A percentile compares a stretch with the other conserved stretches of the same genome.
Conservation (phyloP, 2,113 vertebrate species). For the Otolemur garnettii region DNA sequence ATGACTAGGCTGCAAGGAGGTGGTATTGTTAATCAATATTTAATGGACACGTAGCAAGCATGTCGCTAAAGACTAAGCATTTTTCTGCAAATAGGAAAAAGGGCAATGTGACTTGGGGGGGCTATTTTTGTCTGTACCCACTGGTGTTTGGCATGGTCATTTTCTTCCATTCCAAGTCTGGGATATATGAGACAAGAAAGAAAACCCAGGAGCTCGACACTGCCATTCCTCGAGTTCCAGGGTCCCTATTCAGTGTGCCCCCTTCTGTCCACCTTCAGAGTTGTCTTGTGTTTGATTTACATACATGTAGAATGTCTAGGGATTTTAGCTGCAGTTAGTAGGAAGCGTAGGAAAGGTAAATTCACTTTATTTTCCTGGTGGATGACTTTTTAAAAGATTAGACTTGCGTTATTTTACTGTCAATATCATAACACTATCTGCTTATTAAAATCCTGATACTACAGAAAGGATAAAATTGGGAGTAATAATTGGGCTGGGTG, state of each 20-base stretch:
- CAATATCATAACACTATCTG: slow-evolving; percentile 1
- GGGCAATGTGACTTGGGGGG: not conserved
- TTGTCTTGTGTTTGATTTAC: not conserved
- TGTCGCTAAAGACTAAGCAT: not conserved
- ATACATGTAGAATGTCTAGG: not conserved
- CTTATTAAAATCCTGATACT: not conserved
- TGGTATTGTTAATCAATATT: not conserved
- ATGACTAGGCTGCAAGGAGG: not conserved
- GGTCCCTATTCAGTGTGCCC: not conserved
- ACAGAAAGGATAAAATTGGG: not conserved
- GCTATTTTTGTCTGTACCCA: not conserved
- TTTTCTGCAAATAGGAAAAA: slow-evolving; percentile 40
- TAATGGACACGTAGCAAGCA: not conserved
- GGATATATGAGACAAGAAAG: not conserved
- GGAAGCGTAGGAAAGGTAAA: not conserved
- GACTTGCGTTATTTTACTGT: slow-evolving; percentile 7
- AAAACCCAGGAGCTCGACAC: not conserved
- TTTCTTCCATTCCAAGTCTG: not conserved
- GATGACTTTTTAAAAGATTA: not conserved
- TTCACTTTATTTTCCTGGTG: not conserved
- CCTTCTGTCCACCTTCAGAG: not conserved
- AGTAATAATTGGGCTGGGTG: not conserved
- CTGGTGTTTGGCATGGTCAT: not conserved
- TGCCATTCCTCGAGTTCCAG: not conserved
- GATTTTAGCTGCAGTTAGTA: not conserved